Evolutionary conservation across 1,140 invertebrate species (phyloP).

Genomic region (Latrodectus geometricus): DNA sequence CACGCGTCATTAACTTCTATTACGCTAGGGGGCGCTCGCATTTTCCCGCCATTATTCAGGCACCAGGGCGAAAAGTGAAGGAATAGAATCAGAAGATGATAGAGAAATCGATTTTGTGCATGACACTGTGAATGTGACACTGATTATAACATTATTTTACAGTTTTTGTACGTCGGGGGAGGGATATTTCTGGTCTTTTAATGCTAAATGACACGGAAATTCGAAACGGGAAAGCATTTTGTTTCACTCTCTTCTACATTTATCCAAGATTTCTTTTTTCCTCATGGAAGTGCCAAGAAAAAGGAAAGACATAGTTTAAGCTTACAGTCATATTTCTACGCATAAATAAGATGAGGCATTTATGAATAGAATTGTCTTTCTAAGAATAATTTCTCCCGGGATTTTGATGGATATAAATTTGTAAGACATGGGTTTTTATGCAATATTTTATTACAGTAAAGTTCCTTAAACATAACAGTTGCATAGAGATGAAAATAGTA

Average conservation of each 20-base stretch:
- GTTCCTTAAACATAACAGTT: no score
- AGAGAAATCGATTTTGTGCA: conserved; percentile 11
- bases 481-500: no score
- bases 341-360: no score
- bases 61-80: background rate
- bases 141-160: conserved; percentile 30
- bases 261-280: background rate
- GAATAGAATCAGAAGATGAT: background rate
- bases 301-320: background rate
- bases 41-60: conserved; percentile 6
- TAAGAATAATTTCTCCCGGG: no score
- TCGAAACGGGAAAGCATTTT: background rate
- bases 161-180: conserved; percentile 11
- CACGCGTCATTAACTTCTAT: conserved; percentile 41
- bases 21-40: conserved; percentile 7
- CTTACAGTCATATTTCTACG: background rate
- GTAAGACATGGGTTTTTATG: no score
- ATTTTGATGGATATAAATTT: no score
- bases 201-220: conserved; percentile 27
- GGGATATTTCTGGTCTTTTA: background rate
- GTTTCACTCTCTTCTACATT: background rate
- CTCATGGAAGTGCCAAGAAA: background rate
- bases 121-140: conserved; percentile 16
- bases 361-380: no score
- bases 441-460: no score